phyloP scores from a whole-genome alignment of 35 echinoderm and acorn worm genomes.

The Ptychodera flava region DNA sequence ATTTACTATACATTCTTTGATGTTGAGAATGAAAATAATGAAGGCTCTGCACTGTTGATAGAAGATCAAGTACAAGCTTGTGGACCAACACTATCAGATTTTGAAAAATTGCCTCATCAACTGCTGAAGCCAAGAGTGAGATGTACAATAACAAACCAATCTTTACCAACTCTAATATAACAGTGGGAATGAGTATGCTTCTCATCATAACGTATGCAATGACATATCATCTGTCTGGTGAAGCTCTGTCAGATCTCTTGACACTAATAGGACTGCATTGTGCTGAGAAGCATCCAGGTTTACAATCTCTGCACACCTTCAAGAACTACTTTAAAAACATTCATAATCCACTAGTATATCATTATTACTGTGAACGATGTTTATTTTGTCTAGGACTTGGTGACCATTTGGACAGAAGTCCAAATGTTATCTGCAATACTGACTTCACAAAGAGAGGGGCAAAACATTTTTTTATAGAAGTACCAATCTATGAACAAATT shows the following conservation, averaged over 20 bases:
- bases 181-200: background rate
- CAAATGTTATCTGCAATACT: background rate
- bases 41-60: background rate
- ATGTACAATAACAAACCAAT: background rate
- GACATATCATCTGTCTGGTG: background rate
- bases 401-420: background rate
- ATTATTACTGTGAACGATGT: background rate
- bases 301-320: background rate
- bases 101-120: no score
- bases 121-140: background rate
- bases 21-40: background rate
- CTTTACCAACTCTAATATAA: background rate
- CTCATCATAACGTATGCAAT: background rate
- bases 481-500: background rate
- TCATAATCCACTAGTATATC: background rate
- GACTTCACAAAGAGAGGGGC: background rate
- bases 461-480: background rate
- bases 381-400: background rate
- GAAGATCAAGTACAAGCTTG: background rate
- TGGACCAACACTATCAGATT: background rate
- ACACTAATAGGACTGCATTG: background rate
- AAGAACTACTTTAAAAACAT: background rate
- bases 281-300: background rate
- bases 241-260: background rate
- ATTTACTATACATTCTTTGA: background rate